Evolutionary conservation across 2,888 invertebrate species (phyloP).

Genomic region (Oligia latruncula): DNA sequence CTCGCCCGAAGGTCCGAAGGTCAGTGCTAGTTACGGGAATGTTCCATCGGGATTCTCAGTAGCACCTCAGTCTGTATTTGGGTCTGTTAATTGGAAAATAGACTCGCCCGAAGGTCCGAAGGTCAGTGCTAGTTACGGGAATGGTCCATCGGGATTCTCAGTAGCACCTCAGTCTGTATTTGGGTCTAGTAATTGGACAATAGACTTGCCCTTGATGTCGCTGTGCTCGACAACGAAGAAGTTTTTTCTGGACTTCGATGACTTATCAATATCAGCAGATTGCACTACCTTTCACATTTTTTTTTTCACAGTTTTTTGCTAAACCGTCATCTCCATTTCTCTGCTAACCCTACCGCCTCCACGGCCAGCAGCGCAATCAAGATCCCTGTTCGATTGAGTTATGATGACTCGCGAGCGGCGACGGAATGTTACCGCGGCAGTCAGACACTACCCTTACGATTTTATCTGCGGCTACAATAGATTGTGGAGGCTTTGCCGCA

Average conservation of each 20-base stretch:
- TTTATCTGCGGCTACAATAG: slow-evolving; percentile 59
- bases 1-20: too few relatives aligned
- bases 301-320: not conserved
- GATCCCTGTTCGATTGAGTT: slow-evolving; percentile 77
- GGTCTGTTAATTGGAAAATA: too few relatives aligned
- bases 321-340: not conserved
- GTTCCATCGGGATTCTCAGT: too few relatives aligned
- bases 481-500: slow-evolving; percentile 41
- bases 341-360: slow-evolving; percentile 57
- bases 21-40: too few relatives aligned
- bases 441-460: slow-evolving; percentile 62
- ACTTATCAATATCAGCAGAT: not conserved
- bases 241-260: not conserved
- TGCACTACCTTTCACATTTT: not conserved
- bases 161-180: not conserved
- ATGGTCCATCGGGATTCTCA: not conserved
- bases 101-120: too few relatives aligned
- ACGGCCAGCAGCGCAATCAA: slow-evolving; percentile 72
- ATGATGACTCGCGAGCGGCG: slow-evolving; percentile 71
- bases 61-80: too few relatives aligned
- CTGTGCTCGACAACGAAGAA: not conserved
- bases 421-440: slow-evolving; percentile 66
- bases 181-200: not conserved
- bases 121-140: not conserved
- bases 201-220: not conserved